Evolutionary conservation across 1,140 invertebrate species (phyloP).

Genomic region (Atta texana): DNA sequence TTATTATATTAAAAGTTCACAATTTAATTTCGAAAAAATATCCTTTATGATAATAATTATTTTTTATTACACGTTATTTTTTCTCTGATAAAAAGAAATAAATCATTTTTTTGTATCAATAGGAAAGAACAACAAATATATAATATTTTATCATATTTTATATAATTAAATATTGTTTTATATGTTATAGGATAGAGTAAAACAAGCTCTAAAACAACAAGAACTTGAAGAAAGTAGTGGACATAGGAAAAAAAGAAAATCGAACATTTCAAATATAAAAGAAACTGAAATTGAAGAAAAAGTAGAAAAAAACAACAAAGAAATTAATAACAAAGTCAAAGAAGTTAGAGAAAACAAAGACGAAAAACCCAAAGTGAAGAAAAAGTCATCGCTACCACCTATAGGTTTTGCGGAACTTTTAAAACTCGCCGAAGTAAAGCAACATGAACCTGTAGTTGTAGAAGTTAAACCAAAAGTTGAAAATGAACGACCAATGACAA

Average conservation of each 20-base stretch:
- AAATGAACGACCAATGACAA: constrained; percentile 92
- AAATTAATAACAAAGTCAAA: constrained; percentile 50
- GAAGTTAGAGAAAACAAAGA: constrained; percentile 76
- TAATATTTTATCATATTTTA: not conserved
- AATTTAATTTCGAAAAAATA: too few species aligned
- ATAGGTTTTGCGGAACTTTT: constrained; percentile 91
- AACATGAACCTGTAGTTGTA: constrained; percentile 91
- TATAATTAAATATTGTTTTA: not conserved
- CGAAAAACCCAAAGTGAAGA: constrained; percentile 88
- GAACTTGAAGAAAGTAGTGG: constrained; percentile 91
- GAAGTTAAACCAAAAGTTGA: constrained; percentile 88
- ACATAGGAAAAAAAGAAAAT: constrained; percentile 89
- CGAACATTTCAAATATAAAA: constrained; percentile 50
- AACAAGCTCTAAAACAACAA: constrained; percentile 90
- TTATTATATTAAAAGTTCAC: too few species aligned
- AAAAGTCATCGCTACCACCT: constrained; percentile 88
- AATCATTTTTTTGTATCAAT: not conserved
- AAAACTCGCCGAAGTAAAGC: constrained; percentile 94
- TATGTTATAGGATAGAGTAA: constrained; percentile 88
- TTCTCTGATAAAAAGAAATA: too few species aligned
- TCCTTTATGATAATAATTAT: too few species aligned
- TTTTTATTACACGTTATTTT: too few species aligned
- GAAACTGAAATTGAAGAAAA: constrained; percentile 71
- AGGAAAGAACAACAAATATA: not conserved
- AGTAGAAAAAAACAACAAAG: constrained; percentile 65